Evolutionary conservation across 2,888 invertebrate species (phyloP).

Genomic region (Synergus itoensis): DNA sequence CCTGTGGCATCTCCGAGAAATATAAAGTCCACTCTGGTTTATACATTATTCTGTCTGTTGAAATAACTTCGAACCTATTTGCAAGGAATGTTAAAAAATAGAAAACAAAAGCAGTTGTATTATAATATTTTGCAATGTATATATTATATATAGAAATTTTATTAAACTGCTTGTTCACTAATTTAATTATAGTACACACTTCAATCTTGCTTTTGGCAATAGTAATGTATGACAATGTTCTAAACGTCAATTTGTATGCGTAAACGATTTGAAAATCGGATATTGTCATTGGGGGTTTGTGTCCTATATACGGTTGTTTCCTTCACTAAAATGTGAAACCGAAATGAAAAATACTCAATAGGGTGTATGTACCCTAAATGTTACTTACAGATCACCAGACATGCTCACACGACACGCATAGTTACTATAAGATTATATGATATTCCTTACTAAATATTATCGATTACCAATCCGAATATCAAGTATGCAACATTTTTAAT

Average conservation of each 20-base stretch:
- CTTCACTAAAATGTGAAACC: neutral
- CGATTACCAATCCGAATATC: slow-evolving; percentile 71
- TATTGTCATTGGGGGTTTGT: slow-evolving; percentile 1
- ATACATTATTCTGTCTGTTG: no score
- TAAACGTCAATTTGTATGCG: slow-evolving; percentile 6
- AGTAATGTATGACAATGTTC: slow-evolving; percentile 1
- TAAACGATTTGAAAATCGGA: slow-evolving; percentile 7
- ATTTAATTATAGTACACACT: neutral
- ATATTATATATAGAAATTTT: no score
- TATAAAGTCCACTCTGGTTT: no score
- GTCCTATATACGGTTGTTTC: slow-evolving; percentile 15
- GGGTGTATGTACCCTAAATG: slow-evolving; percentile 22
- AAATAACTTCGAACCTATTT: no score
- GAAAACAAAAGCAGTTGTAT: neutral
- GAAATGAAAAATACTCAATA: neutral
- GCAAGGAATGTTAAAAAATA: no score
- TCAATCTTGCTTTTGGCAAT: neutral
- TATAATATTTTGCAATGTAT: no score
- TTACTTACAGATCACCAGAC: slow-evolving; percentile 62
- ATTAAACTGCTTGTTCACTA: no score
- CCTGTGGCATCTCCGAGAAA: no score
- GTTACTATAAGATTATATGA: slow-evolving; percentile 69
- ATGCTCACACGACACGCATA: slow-evolving; percentile 73
- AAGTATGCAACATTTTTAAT: slow-evolving; percentile 75
- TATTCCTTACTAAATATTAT: slow-evolving; percentile 60